Evolutionary conservation across 1,140 invertebrate species (phyloP).

Genomic region (Musca vetustissima): DNA sequence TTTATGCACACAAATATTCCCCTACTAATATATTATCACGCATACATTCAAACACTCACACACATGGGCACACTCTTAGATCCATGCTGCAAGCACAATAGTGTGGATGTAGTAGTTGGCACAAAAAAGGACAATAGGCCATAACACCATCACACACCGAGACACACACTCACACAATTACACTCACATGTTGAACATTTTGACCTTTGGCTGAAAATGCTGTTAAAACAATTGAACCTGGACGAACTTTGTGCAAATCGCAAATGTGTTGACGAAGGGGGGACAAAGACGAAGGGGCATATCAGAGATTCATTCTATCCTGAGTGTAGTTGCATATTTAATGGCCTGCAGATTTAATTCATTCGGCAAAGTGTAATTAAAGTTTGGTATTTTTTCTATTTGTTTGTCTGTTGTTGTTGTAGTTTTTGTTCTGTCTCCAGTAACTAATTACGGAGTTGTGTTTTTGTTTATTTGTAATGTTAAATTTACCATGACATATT

Average conservation of each 20-base stretch:
- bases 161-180: background rate
- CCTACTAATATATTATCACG: background rate
- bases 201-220: no score
- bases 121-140: background rate
- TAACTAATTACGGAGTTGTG: no score
- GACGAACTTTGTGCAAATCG: background rate
- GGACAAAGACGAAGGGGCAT: background rate
- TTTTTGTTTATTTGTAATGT: no score
- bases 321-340: background rate
- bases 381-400: no score
- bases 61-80: background rate
- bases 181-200: background rate
- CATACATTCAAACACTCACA: background rate
- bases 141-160: background rate
- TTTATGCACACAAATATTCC: background rate
- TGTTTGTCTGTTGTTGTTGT: no score
- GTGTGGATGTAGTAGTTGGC: no score
- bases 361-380: no score
- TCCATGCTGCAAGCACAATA: background rate
- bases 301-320: background rate
- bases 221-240: background rate
- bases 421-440: no score
- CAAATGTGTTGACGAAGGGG: background rate
- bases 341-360: no score
- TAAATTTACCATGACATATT: no score